Conservation (phyloP, 2,888 invertebrate genomes). For the Orthonevra nobilis region DNA sequence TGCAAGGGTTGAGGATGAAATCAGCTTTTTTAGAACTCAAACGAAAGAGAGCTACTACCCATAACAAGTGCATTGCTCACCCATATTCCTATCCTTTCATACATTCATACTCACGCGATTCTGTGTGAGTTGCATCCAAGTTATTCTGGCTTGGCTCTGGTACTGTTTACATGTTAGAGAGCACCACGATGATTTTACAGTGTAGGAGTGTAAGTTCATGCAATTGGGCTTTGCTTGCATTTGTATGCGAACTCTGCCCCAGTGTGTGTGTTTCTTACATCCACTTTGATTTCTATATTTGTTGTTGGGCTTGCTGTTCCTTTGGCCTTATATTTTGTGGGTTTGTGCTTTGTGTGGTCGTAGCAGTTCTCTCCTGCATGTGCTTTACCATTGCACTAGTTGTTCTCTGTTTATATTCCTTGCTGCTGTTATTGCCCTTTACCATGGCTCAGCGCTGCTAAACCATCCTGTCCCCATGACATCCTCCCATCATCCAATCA, state of each 20-base stretch:
- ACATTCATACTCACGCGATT: constrained; percentile 7
- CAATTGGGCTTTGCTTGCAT: constrained; percentile 73
- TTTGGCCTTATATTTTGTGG: constrained; percentile 44
- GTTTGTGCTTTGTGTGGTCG: constrained; percentile 32
- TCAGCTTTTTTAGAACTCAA: constrained; percentile 41
- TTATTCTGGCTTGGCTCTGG: constrained; percentile 61
- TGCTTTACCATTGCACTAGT: constrained; percentile 61
- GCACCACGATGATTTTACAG: constrained; percentile 46
- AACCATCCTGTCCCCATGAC: constrained; percentile 19
- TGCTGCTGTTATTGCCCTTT: constrained; percentile 68
- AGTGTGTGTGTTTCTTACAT: constrained; percentile 57
- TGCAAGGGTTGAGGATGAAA: constrained; percentile 13
- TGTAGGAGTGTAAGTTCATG: constrained; percentile 75
- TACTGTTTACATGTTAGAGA: constrained; percentile 65
- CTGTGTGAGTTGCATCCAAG: constrained; percentile 67
- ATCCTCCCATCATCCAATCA: constrained; percentile 44
- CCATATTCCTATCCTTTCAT: constrained; percentile 21
- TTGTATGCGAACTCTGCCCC: constrained; percentile 71
- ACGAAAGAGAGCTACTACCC: constrained; percentile 40
- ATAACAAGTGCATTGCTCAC: constrained; percentile 21
- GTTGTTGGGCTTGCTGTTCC: constrained; percentile 54
- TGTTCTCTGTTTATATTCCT: constrained; percentile 68
- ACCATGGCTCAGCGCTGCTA: constrained; percentile 59
- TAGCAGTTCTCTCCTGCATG: constrained; percentile 50
- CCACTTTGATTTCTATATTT: constrained; percentile 60